Conservation (phyloP, 2,888 invertebrate species). For the Parnassius glacialis region DNA sequence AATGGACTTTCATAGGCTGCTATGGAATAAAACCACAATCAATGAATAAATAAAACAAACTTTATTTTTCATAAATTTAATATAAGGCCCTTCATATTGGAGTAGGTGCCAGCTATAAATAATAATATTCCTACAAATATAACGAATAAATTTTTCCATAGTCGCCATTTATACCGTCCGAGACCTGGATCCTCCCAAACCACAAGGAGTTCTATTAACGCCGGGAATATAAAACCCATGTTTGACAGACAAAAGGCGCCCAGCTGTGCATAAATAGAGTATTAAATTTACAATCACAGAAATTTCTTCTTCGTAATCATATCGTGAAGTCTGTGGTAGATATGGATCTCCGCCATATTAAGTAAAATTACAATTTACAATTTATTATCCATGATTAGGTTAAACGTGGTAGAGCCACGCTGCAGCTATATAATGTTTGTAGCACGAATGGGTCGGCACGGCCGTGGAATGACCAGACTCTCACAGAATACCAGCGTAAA, state of each 20-base stretch:
- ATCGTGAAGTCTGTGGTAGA: too few species aligned
- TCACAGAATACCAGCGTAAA: too few species aligned
- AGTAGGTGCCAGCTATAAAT: constrained; percentile 64
- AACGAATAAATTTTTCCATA: constrained; percentile 63
- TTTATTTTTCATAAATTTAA: constrained; percentile 42
- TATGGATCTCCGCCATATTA: too few species aligned
- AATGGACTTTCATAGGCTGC: too few species aligned
- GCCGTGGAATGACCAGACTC: too few species aligned
- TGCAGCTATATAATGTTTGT: too few species aligned
- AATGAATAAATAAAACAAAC: not conserved
- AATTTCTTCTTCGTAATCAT: too few species aligned
- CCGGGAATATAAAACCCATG: constrained; percentile 73
- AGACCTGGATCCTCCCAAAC: constrained; percentile 66
- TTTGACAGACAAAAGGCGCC: constrained; percentile 73
- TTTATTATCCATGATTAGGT: too few species aligned
- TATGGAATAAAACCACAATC: not conserved
- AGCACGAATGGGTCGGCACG: too few species aligned
- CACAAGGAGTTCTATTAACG: constrained; percentile 63
- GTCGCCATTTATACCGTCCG: constrained; percentile 56
- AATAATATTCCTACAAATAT: constrained; percentile 53
- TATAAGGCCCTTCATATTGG: constrained; percentile 61
- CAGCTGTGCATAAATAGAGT: constrained; percentile 51
- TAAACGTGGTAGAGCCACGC: too few species aligned
- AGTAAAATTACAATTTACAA: too few species aligned
- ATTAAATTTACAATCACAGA: too few species aligned